Evolutionary conservation across 2,113 vertebrate species (phyloP).

Genomic region (Nibea albiflora): DNA sequence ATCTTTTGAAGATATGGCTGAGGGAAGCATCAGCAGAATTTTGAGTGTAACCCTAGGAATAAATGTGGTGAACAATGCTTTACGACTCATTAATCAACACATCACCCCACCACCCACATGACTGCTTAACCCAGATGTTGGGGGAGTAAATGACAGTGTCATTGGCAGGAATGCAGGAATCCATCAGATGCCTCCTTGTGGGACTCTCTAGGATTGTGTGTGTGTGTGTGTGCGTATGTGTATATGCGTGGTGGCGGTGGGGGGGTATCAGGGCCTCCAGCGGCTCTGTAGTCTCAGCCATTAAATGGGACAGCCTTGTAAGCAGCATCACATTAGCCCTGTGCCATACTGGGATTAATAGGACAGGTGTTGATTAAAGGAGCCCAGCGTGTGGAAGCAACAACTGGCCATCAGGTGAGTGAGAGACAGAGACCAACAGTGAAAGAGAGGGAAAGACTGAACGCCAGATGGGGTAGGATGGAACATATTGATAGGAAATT

Average conservation of each 20-base stretch:
- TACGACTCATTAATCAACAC: slow-evolving; percentile 68
- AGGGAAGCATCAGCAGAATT: neutral
- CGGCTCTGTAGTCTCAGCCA: slow-evolving; percentile 67
- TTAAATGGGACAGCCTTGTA: slow-evolving; percentile 76
- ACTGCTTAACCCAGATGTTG: slow-evolving; percentile 83
- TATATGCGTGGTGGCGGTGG: neutral
- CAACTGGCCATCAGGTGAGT: slow-evolving; percentile 68
- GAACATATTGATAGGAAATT: slow-evolving; percentile 84
- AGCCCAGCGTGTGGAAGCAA: slow-evolving; percentile 69
- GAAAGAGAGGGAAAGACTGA: slow-evolving; percentile 27
- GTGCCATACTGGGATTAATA: slow-evolving; percentile 81
- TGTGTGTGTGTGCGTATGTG: slow-evolving; percentile 3
- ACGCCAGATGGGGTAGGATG: slow-evolving; percentile 79
- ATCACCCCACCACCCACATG: slow-evolving; percentile 53
- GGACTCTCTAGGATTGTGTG: slow-evolving; percentile 64
- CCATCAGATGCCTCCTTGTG: slow-evolving; percentile 77
- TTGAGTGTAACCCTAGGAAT: slow-evolving; percentile 12
- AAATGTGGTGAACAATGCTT: slow-evolving; percentile 39
- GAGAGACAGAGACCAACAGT: slow-evolving; percentile 47
- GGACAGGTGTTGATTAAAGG: slow-evolving; percentile 86
- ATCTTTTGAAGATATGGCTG: slow-evolving; percentile 10
- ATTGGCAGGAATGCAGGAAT: slow-evolving; percentile 74
- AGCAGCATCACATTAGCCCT: slow-evolving; percentile 78
- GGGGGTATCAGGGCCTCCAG: slow-evolving; percentile 52
- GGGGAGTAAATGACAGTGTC: slow-evolving; percentile 80